Base-by-base conservation (phyloP, 2,888 invertebrate species). In the Leptura quadrifasciata region DNA sequence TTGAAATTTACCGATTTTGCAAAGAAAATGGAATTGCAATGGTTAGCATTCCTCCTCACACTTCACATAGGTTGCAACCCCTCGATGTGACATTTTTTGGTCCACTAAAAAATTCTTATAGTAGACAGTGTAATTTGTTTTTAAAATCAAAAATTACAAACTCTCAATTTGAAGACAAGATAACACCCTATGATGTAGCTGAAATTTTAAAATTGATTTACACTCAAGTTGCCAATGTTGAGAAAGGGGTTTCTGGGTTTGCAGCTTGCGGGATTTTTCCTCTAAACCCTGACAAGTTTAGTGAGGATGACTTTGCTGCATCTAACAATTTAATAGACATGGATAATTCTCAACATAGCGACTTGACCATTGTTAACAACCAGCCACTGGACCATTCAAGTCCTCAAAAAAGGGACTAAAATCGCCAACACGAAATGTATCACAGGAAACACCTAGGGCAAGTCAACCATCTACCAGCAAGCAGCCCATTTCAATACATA, bases 21-120 rank as follows among this genome's bases (percentile, higher is more conserved):
- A 78, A 75, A 67, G 61, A 61, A 31, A 55, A 55, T 24, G 58
- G 58, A 54, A 74, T 81, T 39, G 24, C 39, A 20, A 76, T 81
- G 69, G 57, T 78, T 17, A 72, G 76, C 12, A 58, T 81, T 57
- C 78, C 79, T 55, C 80, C 80, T 35, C 80, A 82, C 72, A 76
- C 65, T 35, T 76, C 78, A 21, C 80, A 81, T 69, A 65, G 68
- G 15, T 18, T 63, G 31, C 75, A 57, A 15, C 57, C 57, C 2
- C 57, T 57, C 21, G 18, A 57, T 21, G 20, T 57, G 12, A 20
- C 57, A 20, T 21, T n/a, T 20, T 57, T 57, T 57, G 9, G 21
- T 12, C 21, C 57, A 31, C 47, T 64, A 71, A 76, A 20, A 21
- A 57, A 21, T 57, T 9, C 12, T 12, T 57, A 75, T 67, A 77